Evolutionary conservation across 2,888 invertebrate genomes (phyloP).

Genomic region (Dione juno): DNA sequence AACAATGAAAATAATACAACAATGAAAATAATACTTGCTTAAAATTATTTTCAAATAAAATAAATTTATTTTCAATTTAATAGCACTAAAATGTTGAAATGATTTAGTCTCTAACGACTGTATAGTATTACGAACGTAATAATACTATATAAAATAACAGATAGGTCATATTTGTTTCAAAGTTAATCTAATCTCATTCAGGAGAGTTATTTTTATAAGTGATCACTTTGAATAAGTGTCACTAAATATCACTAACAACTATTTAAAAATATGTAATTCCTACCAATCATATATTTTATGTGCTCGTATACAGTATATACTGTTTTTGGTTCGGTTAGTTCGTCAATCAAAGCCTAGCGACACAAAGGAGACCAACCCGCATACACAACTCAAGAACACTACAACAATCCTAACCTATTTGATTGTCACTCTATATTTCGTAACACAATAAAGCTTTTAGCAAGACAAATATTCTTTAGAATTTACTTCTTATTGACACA

Average conservation of each 20-base stretch:
- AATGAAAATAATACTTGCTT: not conserved
- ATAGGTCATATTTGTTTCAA: no score
- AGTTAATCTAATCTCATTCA: no score
- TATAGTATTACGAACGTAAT: no score
- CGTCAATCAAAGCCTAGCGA: constrained; percentile 22
- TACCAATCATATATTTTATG: not conserved
- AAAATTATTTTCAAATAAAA: not conserved
- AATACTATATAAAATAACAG: no score
- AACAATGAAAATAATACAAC: not conserved
- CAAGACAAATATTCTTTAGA: constrained; percentile 23
- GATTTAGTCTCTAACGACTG: no score
- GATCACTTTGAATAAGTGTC: no score
- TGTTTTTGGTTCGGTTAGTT: constrained; percentile 1
- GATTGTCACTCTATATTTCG: constrained; percentile 28
- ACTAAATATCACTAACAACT: no score
- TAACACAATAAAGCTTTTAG: constrained; percentile 35
- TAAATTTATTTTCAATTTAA: not conserved
- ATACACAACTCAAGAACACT: constrained; percentile 27
- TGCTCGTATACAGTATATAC: not conserved
- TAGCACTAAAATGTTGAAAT: not conserved
- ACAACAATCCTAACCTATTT: constrained; percentile 27
- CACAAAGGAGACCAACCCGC: constrained; percentile 24
- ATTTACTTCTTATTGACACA: constrained; percentile 2
- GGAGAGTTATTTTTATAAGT: no score
- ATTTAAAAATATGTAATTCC: no score